A percentile compares a stretch with the other conserved stretches of the same genome.
Evolutionary conservation across 2,797 vertebrate genomes (phyloP).

Genomic region (Phylloscopus collybita): DNA sequence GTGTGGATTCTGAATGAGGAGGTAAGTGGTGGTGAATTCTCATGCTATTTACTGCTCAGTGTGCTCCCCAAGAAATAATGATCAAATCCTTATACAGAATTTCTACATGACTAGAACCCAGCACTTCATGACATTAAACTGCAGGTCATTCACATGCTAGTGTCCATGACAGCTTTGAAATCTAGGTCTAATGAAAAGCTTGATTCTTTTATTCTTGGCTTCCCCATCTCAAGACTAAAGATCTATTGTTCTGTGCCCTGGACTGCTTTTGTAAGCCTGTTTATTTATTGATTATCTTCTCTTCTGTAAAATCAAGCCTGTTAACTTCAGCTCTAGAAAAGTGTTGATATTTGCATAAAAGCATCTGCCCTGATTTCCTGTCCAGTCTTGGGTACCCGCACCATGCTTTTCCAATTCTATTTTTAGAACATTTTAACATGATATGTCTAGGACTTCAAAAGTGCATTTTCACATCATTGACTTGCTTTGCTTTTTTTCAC

Average conservation of each 20-base stretch:
- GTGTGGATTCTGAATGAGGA: neutral
- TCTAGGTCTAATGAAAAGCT: neutral
- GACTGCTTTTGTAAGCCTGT: neutral
- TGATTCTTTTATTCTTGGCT: neutral
- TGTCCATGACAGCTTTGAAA: neutral
- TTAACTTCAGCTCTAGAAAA: neutral
- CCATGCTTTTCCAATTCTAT: neutral
- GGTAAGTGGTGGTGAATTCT: neutral
- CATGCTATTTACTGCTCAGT: neutral
- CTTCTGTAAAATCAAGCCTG: neutral
- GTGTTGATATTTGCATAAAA: neutral
- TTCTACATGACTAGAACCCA: neutral
- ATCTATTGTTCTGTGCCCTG: neutral
- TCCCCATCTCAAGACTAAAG: neutral
- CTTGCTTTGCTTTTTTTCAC: neutral
- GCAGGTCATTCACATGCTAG: neutral
- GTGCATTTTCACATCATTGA: neutral
- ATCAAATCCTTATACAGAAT: neutral
- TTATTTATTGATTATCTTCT: conserved; percentile 17
- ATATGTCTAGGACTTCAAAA: neutral
- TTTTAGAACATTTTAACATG: neutral
- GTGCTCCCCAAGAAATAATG: neutral
- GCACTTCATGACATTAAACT: neutral
- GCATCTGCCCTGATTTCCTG: neutral
- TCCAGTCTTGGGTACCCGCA: neutral